Evolutionary conservation across 2,888 invertebrate species (phyloP).

Genomic region (Fabriciana adippe): DNA sequence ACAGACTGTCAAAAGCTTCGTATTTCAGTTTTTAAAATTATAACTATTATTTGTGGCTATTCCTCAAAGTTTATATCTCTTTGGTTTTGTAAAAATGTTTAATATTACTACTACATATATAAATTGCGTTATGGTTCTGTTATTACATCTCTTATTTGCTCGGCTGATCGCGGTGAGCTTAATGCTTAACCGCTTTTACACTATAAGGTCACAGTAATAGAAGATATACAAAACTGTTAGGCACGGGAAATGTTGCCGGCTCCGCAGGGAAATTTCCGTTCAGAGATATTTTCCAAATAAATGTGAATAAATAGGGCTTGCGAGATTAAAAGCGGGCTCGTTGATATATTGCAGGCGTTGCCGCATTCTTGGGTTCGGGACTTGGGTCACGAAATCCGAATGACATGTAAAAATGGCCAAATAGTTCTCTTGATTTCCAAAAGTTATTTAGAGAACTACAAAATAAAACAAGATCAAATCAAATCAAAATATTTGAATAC

Average conservation of each 20-base stretch:
- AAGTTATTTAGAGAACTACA: not conserved
- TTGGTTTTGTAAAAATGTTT: no score
- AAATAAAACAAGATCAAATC: no score
- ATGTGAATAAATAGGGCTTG: constrained; percentile 77
- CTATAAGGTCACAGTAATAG: constrained; percentile 58
- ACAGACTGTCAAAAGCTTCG: no score
- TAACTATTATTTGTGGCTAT: no score
- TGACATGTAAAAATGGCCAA: constrained; percentile 16
- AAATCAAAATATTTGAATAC: no score
- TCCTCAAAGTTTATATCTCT: no score
- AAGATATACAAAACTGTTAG: constrained; percentile 72
- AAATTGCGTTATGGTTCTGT: not conserved
- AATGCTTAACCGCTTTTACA: constrained; percentile 16
- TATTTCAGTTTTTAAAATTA: no score
- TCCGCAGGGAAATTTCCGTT: constrained; percentile 63
- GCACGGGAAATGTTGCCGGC: constrained; percentile 67
- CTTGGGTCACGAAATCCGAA: constrained; percentile 23
- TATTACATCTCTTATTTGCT: not conserved
- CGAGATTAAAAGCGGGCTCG: constrained; percentile 72
- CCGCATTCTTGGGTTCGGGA: constrained; percentile 23
- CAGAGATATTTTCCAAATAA: constrained; percentile 70
- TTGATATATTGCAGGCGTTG: constrained; percentile 66
- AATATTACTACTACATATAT: not conserved
- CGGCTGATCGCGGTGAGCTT: not conserved
- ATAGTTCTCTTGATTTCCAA: constrained; percentile 16